These are phyloP conservation scores for Symphodus melops DNA, from an alignment of 2,113 vertebrate genomes.

Conservation along the genomic window DNA sequence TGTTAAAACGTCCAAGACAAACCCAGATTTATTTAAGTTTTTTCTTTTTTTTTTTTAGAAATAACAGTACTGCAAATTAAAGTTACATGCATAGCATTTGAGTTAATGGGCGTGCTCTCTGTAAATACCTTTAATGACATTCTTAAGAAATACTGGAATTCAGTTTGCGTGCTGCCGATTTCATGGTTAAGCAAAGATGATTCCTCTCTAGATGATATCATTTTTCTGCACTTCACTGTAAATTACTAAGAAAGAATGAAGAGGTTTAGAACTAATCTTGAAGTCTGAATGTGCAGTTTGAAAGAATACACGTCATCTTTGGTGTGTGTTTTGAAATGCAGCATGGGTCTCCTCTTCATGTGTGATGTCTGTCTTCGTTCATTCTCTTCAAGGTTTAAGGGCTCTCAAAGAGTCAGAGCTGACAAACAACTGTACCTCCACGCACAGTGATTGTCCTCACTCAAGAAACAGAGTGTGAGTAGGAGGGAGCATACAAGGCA, in stretches of 20 bases:
- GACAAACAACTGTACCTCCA: slow-evolving; percentile 20
- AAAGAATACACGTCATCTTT: not conserved
- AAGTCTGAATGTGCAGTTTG: not conserved
- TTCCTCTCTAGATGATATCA: slow-evolving; percentile 25
- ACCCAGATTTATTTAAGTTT: no score
- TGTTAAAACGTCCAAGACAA: not conserved
- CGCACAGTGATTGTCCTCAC: not conserved
- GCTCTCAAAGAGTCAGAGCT: not conserved
- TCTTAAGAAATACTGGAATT: slow-evolving; percentile 33
- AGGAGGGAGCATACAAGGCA: slow-evolving; percentile 16
- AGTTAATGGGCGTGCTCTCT: slow-evolving; percentile 18
- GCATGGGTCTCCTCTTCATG: no score
- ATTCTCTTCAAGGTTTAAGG: slow-evolving; percentile 25
- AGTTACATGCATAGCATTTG: not conserved
- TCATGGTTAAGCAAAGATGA: slow-evolving; percentile 21
- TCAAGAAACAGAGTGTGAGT: slow-evolving; percentile 23
- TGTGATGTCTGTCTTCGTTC: not conserved
- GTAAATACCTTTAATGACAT: slow-evolving; percentile 39
- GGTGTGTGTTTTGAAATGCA: not conserved
- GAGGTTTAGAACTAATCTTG: not conserved
- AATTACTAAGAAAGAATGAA: not conserved
- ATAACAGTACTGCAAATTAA: slow-evolving; percentile 1
- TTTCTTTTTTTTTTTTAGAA: no score
- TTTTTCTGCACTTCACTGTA: slow-evolving; percentile 40
- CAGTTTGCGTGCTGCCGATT: slow-evolving; percentile 55